These are phyloP conservation scores for Aporrectodea caliginosa DNA, from an alignment of 1,140 invertebrate genomes.

Conservation along the genomic window DNA sequence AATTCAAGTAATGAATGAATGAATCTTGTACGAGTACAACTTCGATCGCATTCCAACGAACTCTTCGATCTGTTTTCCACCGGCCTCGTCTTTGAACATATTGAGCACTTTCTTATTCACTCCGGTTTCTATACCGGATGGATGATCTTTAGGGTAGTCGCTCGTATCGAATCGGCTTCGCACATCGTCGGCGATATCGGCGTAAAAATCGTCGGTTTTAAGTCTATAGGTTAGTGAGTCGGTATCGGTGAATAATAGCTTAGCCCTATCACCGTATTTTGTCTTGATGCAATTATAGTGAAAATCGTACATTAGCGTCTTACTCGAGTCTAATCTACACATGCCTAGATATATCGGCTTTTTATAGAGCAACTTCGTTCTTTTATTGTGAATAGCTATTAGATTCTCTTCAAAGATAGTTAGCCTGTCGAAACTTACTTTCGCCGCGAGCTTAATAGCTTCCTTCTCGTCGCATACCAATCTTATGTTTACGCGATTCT, in stretches of 20 bases:
- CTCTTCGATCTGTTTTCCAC: slow-evolving; percentile 47
- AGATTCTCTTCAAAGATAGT: slow-evolving; percentile 47
- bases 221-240: slow-evolving; percentile 50
- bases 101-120: slow-evolving; percentile 58
- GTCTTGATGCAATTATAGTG: slow-evolving; percentile 43
- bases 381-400: slow-evolving; percentile 36
- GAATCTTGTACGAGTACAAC: slow-evolving; percentile 51
- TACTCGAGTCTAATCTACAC: slow-evolving; percentile 39
- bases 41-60: slow-evolving; percentile 56
- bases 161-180: slow-evolving; percentile 33
- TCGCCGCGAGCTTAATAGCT: slow-evolving; percentile 40
- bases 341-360: slow-evolving; percentile 40
- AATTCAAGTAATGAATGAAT: no score
- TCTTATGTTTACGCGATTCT: slow-evolving; percentile 46
- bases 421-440: slow-evolving; percentile 46
- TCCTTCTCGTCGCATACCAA: slow-evolving; percentile 27
- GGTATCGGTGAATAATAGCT: slow-evolving; percentile 54
- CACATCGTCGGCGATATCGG: no score
- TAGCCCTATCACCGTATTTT: slow-evolving; percentile 43
- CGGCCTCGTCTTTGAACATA: slow-evolving; percentile 59
- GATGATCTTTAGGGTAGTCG: slow-evolving; percentile 37
- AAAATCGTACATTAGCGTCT: slow-evolving; percentile 46
- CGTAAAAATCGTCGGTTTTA: neutral
- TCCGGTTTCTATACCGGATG: slow-evolving; percentile 30
- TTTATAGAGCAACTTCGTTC: slow-evolving; percentile 36